Evolutionary conservation across 2,797 vertebrate species (phyloP).

Genomic region (Aselliscus stoliczkanus): DNA sequence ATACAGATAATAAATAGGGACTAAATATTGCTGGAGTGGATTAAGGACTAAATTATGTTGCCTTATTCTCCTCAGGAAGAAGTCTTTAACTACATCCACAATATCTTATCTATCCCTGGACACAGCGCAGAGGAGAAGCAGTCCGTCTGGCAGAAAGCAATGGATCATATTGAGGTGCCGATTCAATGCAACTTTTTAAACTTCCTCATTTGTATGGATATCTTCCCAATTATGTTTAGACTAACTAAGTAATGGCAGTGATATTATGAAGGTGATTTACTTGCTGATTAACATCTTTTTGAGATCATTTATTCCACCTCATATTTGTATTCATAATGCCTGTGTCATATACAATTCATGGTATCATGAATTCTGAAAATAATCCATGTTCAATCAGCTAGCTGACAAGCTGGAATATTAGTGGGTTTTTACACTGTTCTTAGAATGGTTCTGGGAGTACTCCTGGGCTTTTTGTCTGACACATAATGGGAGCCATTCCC

Average conservation of each 20-base stretch:
- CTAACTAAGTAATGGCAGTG: not conserved
- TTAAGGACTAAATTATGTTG: not conserved
- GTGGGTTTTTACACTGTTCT: not conserved
- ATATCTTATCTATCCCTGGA: slow-evolving; percentile 94
- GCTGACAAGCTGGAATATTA: not conserved
- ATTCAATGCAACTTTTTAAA: not conserved
- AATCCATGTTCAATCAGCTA: not conserved
- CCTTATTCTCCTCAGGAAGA: slow-evolving; percentile 86
- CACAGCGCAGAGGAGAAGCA: slow-evolving; percentile 91
- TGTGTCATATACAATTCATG: not conserved
- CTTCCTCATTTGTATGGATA: not conserved
- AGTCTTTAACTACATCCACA: slow-evolving; percentile 94
- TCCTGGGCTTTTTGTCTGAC: not conserved
- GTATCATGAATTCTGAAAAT: slow-evolving; percentile 9
- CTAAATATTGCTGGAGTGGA: not conserved
- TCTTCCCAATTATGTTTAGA: not conserved
- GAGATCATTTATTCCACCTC: not conserved
- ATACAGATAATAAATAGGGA: not conserved
- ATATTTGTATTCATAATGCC: not conserved
- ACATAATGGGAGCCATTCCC: not conserved
- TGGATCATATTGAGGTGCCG: slow-evolving; percentile 89
- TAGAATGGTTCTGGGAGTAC: not conserved
- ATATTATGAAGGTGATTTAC: not conserved
- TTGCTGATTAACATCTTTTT: not conserved
- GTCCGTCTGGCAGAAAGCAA: slow-evolving; percentile 87